Conservation (phyloP, 1,140 invertebrate genomes). For the Aphelinus atriplicis region DNA sequence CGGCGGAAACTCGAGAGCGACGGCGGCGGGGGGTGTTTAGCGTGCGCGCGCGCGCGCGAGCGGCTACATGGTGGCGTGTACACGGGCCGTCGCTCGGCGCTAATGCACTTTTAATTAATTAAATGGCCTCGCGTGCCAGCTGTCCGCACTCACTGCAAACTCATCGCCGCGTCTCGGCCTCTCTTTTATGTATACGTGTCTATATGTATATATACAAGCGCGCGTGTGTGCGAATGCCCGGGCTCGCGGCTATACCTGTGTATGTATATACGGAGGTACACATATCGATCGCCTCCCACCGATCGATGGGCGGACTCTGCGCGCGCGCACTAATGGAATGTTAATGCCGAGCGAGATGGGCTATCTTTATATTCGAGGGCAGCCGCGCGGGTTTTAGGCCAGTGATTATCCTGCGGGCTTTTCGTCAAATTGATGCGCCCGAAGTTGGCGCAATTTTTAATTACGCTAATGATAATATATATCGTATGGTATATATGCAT, state of each 20-base stretch:
- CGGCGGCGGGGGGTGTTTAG: no score
- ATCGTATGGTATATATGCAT: no score
- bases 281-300: not conserved
- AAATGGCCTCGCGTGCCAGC: constrained; percentile 66
- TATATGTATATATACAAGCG: no score
- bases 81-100: constrained; percentile 36
- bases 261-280: constrained; percentile 9
- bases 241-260: not conserved
- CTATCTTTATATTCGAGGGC: no score
- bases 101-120: constrained; percentile 69
- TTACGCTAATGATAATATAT: no score
- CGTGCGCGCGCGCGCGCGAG: no score
- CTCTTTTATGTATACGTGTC: not conserved
- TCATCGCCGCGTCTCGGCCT: constrained; percentile 48
- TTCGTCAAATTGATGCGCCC: no score
- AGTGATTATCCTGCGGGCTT: no score
- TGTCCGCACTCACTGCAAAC: constrained; percentile 60
- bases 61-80: no score
- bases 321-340: constrained; percentile 33
- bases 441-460: no score
- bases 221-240: not conserved
- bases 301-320: constrained; percentile 19
- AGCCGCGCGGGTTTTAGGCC: no score
- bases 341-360: not conserved
- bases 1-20: constrained; percentile 19